These are phyloP conservation scores for Zaprionus lineosus DNA, from an alignment of 2,888 invertebrate genomes.

Conservation along the genomic window DNA sequence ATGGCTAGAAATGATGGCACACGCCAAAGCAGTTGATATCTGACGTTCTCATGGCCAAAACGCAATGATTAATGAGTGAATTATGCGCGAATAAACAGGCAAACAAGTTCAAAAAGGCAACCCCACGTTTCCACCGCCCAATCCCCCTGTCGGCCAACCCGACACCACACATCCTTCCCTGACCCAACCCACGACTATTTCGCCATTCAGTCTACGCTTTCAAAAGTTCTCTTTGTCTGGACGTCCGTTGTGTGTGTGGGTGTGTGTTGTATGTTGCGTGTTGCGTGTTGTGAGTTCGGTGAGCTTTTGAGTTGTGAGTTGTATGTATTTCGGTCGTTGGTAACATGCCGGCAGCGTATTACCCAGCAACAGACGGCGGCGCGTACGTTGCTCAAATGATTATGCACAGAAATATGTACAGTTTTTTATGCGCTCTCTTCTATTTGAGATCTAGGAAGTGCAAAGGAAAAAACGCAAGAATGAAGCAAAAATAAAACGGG, in stretches of 20 bases:
- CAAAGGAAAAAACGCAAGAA: too few species aligned
- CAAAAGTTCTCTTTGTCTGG: slow-evolving; percentile 73
- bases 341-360: slow-evolving; percentile 77
- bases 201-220: slow-evolving; percentile 19
- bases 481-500: not conserved
- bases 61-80: slow-evolving; percentile 78
- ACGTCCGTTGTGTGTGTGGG: slow-evolving; percentile 38
- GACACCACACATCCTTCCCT: not conserved
- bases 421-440: slow-evolving; percentile 43
- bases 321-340: too few species aligned
- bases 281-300: too few species aligned
- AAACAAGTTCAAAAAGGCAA: slow-evolving; percentile 66
- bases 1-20: slow-evolving; percentile 37
- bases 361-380: slow-evolving; percentile 64
- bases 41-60: slow-evolving; percentile 69
- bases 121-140: not conserved
- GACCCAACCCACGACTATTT: not conserved
- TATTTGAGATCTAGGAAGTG: slow-evolving; percentile 22
- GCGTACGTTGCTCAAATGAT: slow-evolving; percentile 69
- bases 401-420: slow-evolving; percentile 75
- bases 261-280: too few species aligned
- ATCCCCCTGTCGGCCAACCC: not conserved
- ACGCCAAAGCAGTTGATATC: slow-evolving; percentile 51
- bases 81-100: slow-evolving; percentile 79
- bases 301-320: too few species aligned